Conservation (phyloP, 2,888 invertebrate genomes). For the Rutpela maculata region DNA sequence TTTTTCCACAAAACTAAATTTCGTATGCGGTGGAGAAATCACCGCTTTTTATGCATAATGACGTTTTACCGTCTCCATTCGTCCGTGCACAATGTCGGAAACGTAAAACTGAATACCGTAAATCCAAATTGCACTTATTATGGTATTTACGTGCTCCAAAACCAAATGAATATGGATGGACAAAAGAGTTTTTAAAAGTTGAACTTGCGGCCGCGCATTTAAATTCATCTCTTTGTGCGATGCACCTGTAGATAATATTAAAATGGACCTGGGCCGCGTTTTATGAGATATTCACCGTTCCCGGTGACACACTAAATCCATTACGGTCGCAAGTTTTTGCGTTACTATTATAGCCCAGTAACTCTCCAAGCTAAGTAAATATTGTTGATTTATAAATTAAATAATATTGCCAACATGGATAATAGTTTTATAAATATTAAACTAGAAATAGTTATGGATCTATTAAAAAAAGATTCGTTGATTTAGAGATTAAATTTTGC, state of each 20-base stretch:
- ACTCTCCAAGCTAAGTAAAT: too few relatives aligned
- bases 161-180: slow-evolving; percentile 63
- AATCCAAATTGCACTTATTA: slow-evolving; percentile 66
- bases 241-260: slow-evolving; percentile 66
- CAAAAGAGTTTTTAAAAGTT: slow-evolving; percentile 63
- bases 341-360: too few relatives aligned
- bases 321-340: slow-evolving; percentile 30
- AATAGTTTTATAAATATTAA: too few relatives aligned
- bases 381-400: too few relatives aligned
- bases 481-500: too few relatives aligned
- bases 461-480: too few relatives aligned
- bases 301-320: slow-evolving; percentile 29
- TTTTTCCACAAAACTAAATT: slow-evolving; percentile 5
- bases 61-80: slow-evolving; percentile 19
- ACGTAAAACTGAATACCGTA: slow-evolving; percentile 62
- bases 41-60: slow-evolving; percentile 15
- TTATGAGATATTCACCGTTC: slow-evolving; percentile 24
- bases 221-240: slow-evolving; percentile 62
- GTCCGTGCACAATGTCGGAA: slow-evolving; percentile 44
- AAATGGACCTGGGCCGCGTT: slow-evolving; percentile 33
- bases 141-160: slow-evolving; percentile 64
- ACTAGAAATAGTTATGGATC: too few relatives aligned
- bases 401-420: too few relatives aligned
- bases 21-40: slow-evolving; percentile 29
- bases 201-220: slow-evolving; percentile 63